phyloP scores from a whole-genome alignment of 2,113 vertebrate genomes.

The Oostethus manadensis region DNA sequence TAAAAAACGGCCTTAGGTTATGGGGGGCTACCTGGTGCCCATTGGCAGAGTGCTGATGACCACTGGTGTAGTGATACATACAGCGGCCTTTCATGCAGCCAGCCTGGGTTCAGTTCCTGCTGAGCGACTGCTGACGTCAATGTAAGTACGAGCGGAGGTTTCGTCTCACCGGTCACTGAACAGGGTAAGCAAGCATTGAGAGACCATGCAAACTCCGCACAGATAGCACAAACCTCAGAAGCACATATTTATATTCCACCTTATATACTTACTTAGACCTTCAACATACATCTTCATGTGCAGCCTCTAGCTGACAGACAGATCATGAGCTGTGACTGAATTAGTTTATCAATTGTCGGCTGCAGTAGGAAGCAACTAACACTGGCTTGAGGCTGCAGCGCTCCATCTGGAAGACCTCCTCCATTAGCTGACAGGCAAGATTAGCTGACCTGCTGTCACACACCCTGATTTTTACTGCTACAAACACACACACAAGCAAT shows the following conservation, averaged over 20 bases:
- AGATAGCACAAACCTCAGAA: no score
- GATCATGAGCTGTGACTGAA: conserved; percentile 16
- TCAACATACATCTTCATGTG: conserved; percentile 16
- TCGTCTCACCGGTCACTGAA: no score
- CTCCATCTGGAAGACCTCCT: conserved; percentile 45
- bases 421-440: conserved; percentile 63
- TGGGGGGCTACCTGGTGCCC: no score
- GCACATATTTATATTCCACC: neutral
- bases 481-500: conserved; percentile 29
- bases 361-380: conserved; percentile 38
- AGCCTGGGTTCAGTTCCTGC: no score
- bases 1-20: no score
- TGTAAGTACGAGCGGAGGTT: no score
- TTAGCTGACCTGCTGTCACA: conserved; percentile 66
- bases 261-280: neutral
- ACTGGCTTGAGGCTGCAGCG: conserved; percentile 29
- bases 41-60: no score
- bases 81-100: no score
- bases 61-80: no score
- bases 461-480: conserved; percentile 51
- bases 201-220: no score
- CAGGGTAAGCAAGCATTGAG: no score
- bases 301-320: neutral
- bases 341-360: conserved; percentile 39
- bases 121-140: no score